phyloP scores from a whole-genome alignment of 2,113 vertebrate genomes.

The Oostethus manadensis region DNA sequence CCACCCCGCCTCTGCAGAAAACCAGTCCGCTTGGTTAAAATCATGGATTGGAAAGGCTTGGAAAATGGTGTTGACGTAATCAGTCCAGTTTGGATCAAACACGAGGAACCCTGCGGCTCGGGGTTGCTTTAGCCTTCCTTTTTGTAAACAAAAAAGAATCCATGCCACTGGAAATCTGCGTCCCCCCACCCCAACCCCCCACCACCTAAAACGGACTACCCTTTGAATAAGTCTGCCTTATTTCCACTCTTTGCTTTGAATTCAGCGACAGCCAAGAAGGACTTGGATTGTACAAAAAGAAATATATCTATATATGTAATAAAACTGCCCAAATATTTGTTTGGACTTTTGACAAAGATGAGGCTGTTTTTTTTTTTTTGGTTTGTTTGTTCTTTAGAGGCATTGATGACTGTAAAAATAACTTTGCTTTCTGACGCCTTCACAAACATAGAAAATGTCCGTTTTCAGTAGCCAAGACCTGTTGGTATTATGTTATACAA shows the following conservation, averaged over 20 bases:
- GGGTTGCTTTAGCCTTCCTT: conserved; percentile 4
- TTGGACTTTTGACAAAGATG: conserved; percentile 21
- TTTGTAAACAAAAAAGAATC: conserved; percentile 7
- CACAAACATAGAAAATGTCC: conserved; percentile 46
- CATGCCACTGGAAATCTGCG: not conserved
- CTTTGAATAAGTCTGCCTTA: conserved; percentile 51
- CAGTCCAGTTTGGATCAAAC: too few species aligned
- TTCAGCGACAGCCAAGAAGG: conserved; percentile 36
- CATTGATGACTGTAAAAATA: conserved; percentile 50
- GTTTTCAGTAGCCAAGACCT: conserved; percentile 67
- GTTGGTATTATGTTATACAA: conserved; percentile 72
- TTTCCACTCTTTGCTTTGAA: conserved; percentile 57
- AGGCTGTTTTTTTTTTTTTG: conserved; percentile 5
- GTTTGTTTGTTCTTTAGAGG: conserved; percentile 12
- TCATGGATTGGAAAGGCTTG: not conserved
- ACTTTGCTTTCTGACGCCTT: conserved; percentile 66
- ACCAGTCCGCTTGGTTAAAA: conserved; percentile 33
- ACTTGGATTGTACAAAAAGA: conserved; percentile 50
- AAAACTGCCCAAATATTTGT: conserved; percentile 17
- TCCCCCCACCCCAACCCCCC: too few species aligned
- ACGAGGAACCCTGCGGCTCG: conserved; percentile 23
- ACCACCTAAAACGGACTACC: conserved; percentile 29
- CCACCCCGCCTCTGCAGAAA: conserved; percentile 19
- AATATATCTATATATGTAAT: conserved; percentile 3
- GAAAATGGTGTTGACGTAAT: not conserved